These are phyloP conservation scores for Nettapus auritus DNA, from an alignment of 2,113 vertebrate species.

Conservation along the genomic window DNA sequence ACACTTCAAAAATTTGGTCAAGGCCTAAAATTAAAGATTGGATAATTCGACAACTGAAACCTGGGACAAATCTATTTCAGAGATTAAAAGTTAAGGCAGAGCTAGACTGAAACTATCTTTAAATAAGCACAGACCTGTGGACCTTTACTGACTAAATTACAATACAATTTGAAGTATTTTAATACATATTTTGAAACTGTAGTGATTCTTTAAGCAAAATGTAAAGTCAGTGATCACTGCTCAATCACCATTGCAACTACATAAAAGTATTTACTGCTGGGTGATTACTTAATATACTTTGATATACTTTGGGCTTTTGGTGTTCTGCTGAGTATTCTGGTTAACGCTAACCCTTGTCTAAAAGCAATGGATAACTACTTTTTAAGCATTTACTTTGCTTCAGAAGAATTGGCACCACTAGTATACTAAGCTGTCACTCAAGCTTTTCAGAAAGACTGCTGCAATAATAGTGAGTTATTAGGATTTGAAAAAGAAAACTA, in stretches of 20 bases:
- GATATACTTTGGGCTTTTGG: neutral
- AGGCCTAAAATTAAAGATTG: slow-evolving; percentile 78
- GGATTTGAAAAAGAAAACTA: neutral
- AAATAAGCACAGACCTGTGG: neutral
- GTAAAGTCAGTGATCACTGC: neutral
- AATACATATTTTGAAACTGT: neutral
- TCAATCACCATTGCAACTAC: neutral
- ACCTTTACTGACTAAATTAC: neutral
- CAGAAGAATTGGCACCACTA: neutral
- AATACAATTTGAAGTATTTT: neutral
- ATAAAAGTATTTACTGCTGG: neutral
- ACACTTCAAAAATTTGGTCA: slow-evolving; percentile 98
- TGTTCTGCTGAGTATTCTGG: neutral
- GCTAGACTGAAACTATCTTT: neutral
- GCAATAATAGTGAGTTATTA: neutral
- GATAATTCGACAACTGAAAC: neutral
- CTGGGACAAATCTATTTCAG: neutral
- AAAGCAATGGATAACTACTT: neutral
- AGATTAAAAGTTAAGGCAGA: neutral
- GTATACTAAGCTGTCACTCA: neutral
- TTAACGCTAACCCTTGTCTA: neutral
- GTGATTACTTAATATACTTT: neutral
- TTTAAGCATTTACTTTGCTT: neutral
- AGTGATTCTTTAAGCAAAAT: neutral
- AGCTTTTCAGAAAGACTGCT: neutral